Evolutionary conservation across 2,888 invertebrate species (phyloP).

Genomic region (Ophion obscuratus): DNA sequence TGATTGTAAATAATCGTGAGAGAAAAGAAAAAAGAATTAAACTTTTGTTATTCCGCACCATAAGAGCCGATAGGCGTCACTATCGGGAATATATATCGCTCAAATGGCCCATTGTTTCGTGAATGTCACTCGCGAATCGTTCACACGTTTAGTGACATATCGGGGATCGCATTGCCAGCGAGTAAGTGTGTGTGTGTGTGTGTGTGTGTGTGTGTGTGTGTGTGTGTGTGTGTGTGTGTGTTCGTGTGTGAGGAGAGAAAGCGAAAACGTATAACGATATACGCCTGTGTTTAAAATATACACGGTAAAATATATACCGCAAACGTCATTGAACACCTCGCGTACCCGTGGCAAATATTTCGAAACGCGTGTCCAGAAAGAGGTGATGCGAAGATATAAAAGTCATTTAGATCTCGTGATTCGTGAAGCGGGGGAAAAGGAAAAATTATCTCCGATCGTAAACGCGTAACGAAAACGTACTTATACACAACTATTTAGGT

Average conservation of each 20-base stretch:
- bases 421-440: constrained; percentile 22
- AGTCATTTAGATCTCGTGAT: constrained; percentile 38
- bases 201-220: not conserved
- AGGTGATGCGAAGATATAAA: constrained; percentile 21
- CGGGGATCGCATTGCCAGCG: constrained; percentile 27
- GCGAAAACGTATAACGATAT: constrained; percentile 54
- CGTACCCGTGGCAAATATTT: constrained; percentile 43
- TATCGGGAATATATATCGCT: constrained; percentile 48
- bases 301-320: constrained; percentile 62
- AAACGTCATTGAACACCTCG: constrained; percentile 59
- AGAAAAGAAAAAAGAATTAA: constrained; percentile 37
- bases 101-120: constrained; percentile 46
- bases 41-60: constrained; percentile 62
- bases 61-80: constrained; percentile 33
- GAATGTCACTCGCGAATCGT: constrained; percentile 44
- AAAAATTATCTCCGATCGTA: constrained; percentile 32
- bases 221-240: not conserved
- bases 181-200: not conserved
- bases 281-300: constrained; percentile 47
- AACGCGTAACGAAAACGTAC: constrained; percentile 53
- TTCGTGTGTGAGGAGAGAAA: constrained; percentile 26
- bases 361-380: constrained; percentile 43
- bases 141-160: constrained; percentile 46
- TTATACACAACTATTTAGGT: constrained; percentile 34
- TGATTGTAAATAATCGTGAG: constrained; percentile 69